These are phyloP conservation scores for Hypanus sabinus DNA, from an alignment of 2,113 vertebrate species.

Conservation along the genomic window DNA sequence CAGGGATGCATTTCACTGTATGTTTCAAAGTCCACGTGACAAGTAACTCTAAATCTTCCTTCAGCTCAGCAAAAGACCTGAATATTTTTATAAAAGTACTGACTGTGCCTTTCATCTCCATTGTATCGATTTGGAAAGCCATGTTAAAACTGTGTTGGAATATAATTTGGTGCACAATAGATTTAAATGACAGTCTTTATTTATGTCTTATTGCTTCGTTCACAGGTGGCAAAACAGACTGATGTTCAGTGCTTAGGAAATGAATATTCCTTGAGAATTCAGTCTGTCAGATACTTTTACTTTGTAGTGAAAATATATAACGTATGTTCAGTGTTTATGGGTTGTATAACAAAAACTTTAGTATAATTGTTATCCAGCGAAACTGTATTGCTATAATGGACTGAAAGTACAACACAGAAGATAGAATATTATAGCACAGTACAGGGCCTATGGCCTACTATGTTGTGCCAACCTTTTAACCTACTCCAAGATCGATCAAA, in stretches of 20 bases:
- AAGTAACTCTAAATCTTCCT: neutral
- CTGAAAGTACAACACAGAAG: no score
- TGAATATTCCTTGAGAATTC: slow-evolving; percentile 12
- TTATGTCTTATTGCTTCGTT: neutral
- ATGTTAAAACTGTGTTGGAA: neutral
- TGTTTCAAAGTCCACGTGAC: no score
- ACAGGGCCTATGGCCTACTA: no score
- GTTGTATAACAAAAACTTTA: neutral
- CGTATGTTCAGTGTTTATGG: neutral
- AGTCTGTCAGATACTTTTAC: neutral
- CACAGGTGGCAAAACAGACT: neutral
- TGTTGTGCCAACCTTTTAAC: no score
- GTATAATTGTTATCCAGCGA: neutral
- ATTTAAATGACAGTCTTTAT: neutral
- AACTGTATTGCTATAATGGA: neutral
- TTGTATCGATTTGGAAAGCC: neutral
- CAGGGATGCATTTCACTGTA: no score
- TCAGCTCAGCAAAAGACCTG: neutral
- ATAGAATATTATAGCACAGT: no score
- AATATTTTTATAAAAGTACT: neutral
- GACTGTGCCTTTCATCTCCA: neutral
- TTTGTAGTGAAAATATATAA: neutral
- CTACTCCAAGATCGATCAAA: no score
- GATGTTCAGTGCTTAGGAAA: slow-evolving; percentile 5
- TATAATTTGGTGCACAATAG: neutral